phyloP scores from a whole-genome alignment of 2,113 vertebrate genomes.

The Machaerirhynchus nigripectus region DNA sequence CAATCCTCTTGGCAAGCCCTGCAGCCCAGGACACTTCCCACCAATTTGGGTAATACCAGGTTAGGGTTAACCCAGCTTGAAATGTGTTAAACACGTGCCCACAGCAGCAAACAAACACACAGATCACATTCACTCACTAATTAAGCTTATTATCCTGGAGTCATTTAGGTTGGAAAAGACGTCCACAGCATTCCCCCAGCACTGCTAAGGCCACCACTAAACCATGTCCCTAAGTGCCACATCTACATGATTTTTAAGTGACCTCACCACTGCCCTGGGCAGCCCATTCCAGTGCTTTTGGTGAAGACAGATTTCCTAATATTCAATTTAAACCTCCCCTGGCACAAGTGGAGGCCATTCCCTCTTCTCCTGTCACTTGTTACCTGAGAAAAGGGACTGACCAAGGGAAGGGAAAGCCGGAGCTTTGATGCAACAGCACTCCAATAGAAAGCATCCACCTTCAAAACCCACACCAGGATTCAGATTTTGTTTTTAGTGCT shows the following conservation, averaged over 20 bases:
- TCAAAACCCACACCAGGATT: background rate
- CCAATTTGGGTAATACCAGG: background rate
- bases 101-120: background rate
- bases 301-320: background rate
- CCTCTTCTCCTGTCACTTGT: background rate
- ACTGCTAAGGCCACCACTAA: background rate
- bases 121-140: background rate
- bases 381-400: background rate
- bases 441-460: background rate
- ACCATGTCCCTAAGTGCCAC: background rate
- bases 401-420: background rate
- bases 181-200: background rate
- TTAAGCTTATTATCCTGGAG: background rate
- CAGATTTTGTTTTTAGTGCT: background rate
- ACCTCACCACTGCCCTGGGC: background rate
- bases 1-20: background rate
- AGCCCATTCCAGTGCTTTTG: background rate
- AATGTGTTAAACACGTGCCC: background rate
- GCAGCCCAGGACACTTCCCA: background rate
- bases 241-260: fast-evolving
- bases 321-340: background rate
- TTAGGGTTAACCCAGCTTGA: background rate
- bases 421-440: background rate
- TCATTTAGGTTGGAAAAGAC: background rate
- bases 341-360: background rate